Conservation (phyloP, 2,888 invertebrate species). For the Koerneria pararmatus region DNA sequence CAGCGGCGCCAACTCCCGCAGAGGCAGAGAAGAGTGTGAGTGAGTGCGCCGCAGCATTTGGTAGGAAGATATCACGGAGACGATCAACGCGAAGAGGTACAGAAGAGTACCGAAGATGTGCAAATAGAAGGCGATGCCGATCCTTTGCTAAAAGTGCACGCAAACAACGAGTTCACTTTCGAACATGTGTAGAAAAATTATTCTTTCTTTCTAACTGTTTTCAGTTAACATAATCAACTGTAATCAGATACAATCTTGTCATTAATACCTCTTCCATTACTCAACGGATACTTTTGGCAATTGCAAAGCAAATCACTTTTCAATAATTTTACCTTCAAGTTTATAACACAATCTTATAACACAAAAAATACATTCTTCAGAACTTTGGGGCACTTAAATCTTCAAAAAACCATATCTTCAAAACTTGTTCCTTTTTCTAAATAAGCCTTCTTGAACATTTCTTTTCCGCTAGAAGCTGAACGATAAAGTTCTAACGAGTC, state of each 20-base stretch:
- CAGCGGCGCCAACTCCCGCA: constrained; percentile 41
- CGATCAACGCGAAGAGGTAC: constrained; percentile 50
- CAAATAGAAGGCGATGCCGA: constrained; percentile 56
- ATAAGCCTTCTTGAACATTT: no score
- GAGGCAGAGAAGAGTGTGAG: constrained; percentile 31
- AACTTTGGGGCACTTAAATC: background rate
- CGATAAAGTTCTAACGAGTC: constrained; percentile 5
- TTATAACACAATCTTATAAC: background rate
- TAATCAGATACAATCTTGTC: no score
- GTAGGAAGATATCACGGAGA: constrained; percentile 50
- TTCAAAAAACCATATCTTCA: no score
- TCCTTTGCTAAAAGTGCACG: constrained; percentile 47
- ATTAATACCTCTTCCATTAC: no score
- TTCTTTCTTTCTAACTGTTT: background rate
- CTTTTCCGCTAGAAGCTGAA: background rate
- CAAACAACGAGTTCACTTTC: background rate
- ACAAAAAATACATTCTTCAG: background rate
- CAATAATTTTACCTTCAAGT: no score
- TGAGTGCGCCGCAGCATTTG: constrained; percentile 44
- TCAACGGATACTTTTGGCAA: no score
- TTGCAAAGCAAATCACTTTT: no score
- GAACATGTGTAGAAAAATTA: background rate
- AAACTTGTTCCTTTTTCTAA: no score
- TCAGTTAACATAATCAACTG: background rate
- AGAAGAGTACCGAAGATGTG: constrained; percentile 49